Percentiles rank a stretch among this genome's conserved stretches.
phyloP scores from a whole-genome alignment of 1,140 invertebrate species.

The Cydia strobilella region DNA sequence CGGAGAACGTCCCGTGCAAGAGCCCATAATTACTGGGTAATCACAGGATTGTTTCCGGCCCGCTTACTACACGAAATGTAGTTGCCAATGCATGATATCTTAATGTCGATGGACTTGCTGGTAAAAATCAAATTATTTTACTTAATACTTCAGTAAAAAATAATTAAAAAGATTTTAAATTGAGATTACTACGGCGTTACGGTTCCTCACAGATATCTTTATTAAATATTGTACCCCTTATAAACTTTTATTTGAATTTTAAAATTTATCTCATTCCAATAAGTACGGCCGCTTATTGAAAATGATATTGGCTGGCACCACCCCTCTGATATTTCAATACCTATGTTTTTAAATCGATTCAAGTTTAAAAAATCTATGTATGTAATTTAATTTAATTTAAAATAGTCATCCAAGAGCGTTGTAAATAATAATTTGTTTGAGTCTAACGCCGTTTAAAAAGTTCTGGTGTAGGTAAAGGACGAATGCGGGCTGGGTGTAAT shows the following conservation, averaged over 20 bases:
- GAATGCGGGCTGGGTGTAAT: not conserved
- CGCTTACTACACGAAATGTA: not conserved
- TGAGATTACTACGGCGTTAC: not conserved
- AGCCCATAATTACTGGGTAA: slow-evolving; percentile 22
- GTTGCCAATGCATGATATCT: not conserved
- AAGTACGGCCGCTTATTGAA: not conserved
- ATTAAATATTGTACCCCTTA: not conserved
- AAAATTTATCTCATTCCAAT: not conserved
- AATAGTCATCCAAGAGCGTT: not conserved
- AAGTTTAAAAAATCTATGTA: not conserved
- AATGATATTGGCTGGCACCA: too few species aligned
- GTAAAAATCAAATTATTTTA: not conserved
- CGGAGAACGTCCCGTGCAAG: not conserved
- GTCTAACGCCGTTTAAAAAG: not conserved
- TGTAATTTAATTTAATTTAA: too few species aligned
- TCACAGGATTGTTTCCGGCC: not conserved
- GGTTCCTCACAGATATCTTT: not conserved
- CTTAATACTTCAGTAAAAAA: not conserved
- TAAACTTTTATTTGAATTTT: not conserved
- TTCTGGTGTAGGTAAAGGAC: not conserved
- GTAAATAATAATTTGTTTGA: not conserved
- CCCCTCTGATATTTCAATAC: too few species aligned
- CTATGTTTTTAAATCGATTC: not conserved
- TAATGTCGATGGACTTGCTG: not conserved
- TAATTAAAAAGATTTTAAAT: not conserved